phyloP scores from a whole-genome alignment of 2,888 invertebrate genomes.

The Panzeria rudis region DNA sequence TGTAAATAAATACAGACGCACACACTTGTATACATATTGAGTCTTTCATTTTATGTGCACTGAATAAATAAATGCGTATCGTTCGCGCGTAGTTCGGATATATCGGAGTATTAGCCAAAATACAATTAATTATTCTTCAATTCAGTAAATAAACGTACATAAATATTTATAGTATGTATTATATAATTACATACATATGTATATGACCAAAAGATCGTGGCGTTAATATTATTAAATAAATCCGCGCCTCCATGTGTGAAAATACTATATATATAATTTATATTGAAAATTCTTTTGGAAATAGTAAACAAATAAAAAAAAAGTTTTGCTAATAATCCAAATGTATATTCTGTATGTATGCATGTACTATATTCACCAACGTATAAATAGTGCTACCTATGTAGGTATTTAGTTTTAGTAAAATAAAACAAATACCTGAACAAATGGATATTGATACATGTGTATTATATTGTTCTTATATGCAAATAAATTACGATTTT shows the following conservation, averaged over 20 bases:
- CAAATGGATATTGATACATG: background rate
- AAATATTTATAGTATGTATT: background rate
- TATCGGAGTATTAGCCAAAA: constrained; percentile 7
- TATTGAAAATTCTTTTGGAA: background rate
- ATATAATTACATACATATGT: background rate
- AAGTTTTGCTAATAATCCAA: background rate
- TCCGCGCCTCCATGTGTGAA: background rate
- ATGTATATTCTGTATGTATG: background rate
- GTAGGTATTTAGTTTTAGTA: background rate
- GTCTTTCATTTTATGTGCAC: constrained; percentile 10
- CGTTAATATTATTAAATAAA: background rate
- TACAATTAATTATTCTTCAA: background rate
- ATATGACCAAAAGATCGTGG: background rate
- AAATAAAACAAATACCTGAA: background rate
- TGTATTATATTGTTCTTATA: background rate
- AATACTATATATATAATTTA: background rate
- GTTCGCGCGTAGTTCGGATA: background rate
- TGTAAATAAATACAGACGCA: background rate
- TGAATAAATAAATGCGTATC: constrained; percentile 13
- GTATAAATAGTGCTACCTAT: background rate
- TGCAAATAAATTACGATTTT: too few species aligned
- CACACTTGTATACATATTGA: background rate
- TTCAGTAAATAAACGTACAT: background rate
- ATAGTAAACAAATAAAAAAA: background rate
- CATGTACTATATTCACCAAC: background rate